Conservation (phyloP, 2,113 vertebrate genomes). For the Catharus fuscescens region DNA sequence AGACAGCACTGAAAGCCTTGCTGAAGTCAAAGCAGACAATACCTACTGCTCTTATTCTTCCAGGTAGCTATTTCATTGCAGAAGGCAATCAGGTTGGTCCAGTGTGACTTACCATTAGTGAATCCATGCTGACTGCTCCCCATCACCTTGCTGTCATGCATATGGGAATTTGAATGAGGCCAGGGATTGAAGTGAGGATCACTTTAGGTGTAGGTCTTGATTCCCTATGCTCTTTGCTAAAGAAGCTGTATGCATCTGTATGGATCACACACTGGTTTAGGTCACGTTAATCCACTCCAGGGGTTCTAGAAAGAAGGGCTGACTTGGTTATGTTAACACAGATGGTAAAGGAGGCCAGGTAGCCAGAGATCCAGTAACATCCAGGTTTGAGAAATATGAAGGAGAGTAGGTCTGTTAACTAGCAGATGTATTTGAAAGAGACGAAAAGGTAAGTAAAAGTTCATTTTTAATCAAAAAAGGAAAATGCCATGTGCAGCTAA, state of each 20-base stretch:
- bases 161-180: rapidly evolving
- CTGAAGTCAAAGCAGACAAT: background rate
- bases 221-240: background rate
- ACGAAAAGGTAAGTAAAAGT: background rate
- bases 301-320: background rate
- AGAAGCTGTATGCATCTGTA: rapidly evolving
- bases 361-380: background rate
- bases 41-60: too few species aligned
- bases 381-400: background rate
- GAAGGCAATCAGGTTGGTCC: background rate
- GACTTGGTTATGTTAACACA: background rate
- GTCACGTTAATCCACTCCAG: background rate
- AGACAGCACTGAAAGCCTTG: background rate
- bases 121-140: background rate
- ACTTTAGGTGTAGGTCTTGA: background rate
- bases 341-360: background rate
- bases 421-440: background rate
- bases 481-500: background rate
- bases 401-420: background rate
- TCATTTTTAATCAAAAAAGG: background rate
- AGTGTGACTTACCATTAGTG: background rate
- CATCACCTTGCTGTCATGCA: background rate
- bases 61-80: background rate
- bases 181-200: background rate
- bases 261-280: background rate